Base-by-base conservation (phyloP, 1,140 invertebrate genomes). In the Drusus annulatus region DNA sequence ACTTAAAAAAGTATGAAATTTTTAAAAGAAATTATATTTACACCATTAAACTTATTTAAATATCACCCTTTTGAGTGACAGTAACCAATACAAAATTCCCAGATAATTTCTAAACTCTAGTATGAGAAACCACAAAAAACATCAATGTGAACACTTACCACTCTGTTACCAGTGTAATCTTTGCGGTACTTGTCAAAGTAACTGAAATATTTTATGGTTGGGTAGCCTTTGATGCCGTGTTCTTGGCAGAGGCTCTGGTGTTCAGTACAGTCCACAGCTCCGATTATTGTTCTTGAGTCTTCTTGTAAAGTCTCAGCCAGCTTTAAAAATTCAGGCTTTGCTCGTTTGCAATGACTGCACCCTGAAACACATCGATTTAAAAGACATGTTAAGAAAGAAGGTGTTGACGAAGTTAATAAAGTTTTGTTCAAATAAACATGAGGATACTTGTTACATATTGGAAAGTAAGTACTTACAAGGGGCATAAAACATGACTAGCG, bases 291-390 rank as follows among this genome's bases (percentile, higher is more conserved):
- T 88, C 94, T 92, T 8, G 93, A 89, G 85, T 95, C 93, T 80
- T 94, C 93, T 50, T 93, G 93, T 83, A 96, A 93, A 50, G 91
- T 86, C 65, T 93, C 93, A 8, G 96, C 96, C 4, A 96, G 95
- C 54, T 90, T 90, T 17, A 91, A 92, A 85, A 95, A 96, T 87
- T 97, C 95, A 16, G 96, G 96, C 87, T 98, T 97, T 0, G 95
- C 93, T 84, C 93, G 93, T 85, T 97, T 97, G 86, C 96, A 98
- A 87, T 97, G 96, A 7, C 96, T 96, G 88, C 96, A 98, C 96
- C 96, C 95, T 97, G 84, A 8, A 16, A 69, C 17, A 25, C n/a
- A n/a, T n/a, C n/a, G n/a, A n/a, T n/a, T n/a, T 31, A 13, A 45
- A 45, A 2, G 10, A 45, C 10, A 10, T 45, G 36, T 45, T 45